phyloP scores from a whole-genome alignment of 1,140 invertebrate species.

The Leptinotarsa undecemlineata region DNA sequence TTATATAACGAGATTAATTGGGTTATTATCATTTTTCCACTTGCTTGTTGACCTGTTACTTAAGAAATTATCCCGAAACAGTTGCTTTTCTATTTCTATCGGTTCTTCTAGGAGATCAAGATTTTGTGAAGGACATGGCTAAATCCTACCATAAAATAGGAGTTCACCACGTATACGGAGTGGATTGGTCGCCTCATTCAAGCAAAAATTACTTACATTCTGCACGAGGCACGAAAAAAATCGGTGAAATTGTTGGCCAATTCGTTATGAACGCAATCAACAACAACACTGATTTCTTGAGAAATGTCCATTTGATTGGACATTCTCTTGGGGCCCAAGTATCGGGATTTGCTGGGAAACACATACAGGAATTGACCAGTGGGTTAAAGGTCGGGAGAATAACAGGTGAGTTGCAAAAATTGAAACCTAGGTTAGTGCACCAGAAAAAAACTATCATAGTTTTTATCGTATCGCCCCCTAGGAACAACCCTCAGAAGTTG shows the following conservation, averaged over 20 bases:
- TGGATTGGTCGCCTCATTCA: conserved; percentile 38
- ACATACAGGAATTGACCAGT: conserved; percentile 44
- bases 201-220: conserved; percentile 34
- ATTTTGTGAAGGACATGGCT: conserved; percentile 32
- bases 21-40: no score
- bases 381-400: conserved; percentile 62
- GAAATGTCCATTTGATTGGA: conserved; percentile 61
- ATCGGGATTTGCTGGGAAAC: conserved; percentile 61
- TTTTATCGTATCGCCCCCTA: no score
- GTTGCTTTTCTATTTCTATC: background rate
- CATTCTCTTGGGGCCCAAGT: conserved; percentile 65
- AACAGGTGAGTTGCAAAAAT: conserved; percentile 47
- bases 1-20: no score
- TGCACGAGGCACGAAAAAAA: conserved; percentile 31
- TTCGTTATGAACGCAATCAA: conserved; percentile 53
- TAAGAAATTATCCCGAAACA: background rate
- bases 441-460: no score
- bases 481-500: no score
- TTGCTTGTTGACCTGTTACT: background rate
- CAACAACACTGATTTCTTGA: conserved; percentile 30
- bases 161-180: conserved; percentile 33
- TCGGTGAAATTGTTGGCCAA: conserved; percentile 35
- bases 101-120: conserved; percentile 21
- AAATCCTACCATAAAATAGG: conserved; percentile 32
- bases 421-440: no score